A percentile compares a stretch with the other conserved stretches of the same genome.
Conservation (phyloP, 2,797 vertebrate species). For the Poecilia wingei region DNA sequence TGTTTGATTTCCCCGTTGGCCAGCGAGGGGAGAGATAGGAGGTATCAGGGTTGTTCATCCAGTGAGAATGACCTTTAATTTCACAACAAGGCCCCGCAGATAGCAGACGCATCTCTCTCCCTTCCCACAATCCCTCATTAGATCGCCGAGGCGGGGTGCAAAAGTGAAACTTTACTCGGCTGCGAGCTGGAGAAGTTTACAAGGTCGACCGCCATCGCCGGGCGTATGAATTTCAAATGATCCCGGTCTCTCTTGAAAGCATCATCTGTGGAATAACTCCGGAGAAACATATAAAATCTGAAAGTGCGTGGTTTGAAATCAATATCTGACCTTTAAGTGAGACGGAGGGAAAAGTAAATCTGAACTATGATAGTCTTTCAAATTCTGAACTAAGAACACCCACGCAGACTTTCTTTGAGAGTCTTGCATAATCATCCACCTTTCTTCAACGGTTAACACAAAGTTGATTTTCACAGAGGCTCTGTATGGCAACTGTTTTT, state of each 20-base stretch:
- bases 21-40: conserved; percentile 59
- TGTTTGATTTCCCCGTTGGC: conserved; percentile 79
- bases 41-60: conserved; percentile 74
- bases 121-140: conserved; percentile 69
- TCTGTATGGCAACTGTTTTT: conserved; percentile 45
- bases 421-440: conserved; percentile 48
- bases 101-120: conserved; percentile 51
- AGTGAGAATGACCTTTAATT: conserved; percentile 79
- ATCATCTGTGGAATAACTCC: conserved; percentile 32
- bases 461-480: conserved; percentile 24
- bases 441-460: conserved; percentile 46
- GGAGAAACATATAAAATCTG: conserved; percentile 1
- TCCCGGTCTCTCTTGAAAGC: conserved; percentile 38
- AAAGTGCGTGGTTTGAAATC: conserved; percentile 44
- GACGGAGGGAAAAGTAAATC: conserved; percentile 15
- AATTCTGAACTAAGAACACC: conserved; percentile 35
- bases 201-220: conserved; percentile 63
- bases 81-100: conserved; percentile 75
- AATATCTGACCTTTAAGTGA: conserved; percentile 33
- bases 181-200: conserved; percentile 68
- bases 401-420: conserved; percentile 18
- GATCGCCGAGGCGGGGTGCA: conserved; percentile 52
- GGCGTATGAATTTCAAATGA: conserved; percentile 42
- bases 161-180: conserved; percentile 68
- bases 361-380: conserved; percentile 23